Conservation (phyloP, 2,113 vertebrate species). For the Rhinopomastus cyanomelas region DNA sequence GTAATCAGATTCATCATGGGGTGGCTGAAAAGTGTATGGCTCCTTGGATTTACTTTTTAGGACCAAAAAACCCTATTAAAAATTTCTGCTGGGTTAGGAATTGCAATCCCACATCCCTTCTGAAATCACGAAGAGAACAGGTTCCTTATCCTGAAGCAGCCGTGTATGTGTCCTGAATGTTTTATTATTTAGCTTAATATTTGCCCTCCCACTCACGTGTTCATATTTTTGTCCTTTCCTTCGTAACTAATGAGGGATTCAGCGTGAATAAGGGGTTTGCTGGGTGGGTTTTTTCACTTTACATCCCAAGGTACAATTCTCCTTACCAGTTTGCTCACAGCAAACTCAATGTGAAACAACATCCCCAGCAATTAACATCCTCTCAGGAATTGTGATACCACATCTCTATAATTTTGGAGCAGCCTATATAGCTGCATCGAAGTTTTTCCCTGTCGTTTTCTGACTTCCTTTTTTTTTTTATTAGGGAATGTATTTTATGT, state of each 20-base stretch:
- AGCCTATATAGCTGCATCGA: neutral
- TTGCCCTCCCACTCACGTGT: neutral
- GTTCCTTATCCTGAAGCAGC: neutral
- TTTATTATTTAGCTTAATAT: neutral
- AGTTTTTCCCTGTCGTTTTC: conserved; percentile 4
- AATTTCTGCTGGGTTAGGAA: conserved; percentile 26
- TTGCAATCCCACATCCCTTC: neutral
- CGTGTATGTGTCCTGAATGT: neutral
- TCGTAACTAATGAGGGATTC: neutral
- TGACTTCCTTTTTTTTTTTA: neutral
- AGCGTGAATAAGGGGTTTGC: neutral
- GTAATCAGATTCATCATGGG: neutral
- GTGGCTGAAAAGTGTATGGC: neutral
- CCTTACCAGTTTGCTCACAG: neutral
- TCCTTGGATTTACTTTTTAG: neutral
- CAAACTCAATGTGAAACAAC: neutral
- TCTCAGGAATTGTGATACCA: neutral
- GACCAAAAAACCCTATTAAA: neutral
- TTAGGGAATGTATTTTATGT: conserved; percentile 40
- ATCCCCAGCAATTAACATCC: neutral
- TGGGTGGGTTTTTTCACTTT: neutral
- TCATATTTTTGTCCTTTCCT: neutral
- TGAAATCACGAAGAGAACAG: neutral
- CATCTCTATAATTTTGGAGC: neutral
- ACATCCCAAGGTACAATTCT: neutral